Conservation (phyloP, 2,888 invertebrate genomes). For the Prosapia bicincta region DNA sequence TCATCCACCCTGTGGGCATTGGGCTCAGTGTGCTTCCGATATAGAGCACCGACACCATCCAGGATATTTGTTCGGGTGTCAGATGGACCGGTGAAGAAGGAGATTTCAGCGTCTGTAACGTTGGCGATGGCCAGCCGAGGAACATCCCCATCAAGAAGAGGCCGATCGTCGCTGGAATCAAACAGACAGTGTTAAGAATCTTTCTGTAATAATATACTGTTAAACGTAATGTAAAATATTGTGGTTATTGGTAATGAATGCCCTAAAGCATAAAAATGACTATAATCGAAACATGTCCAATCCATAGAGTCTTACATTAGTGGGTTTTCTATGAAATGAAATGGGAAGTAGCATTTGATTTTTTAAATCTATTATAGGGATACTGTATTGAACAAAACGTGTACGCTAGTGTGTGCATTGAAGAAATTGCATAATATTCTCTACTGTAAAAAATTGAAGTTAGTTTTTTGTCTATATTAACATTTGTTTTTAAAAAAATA, state of each 20-base stretch:
- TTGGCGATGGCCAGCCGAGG: slow-evolving; percentile 35
- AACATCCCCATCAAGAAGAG: slow-evolving; percentile 31
- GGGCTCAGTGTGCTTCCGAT: slow-evolving; percentile 32
- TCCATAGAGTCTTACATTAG: neutral
- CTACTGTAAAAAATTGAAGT: no score
- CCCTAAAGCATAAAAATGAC: neutral
- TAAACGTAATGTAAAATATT: neutral
- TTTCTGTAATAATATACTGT: neutral
- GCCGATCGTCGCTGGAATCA: slow-evolving; percentile 13
- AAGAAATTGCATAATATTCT: no score
- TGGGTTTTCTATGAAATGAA: no score
- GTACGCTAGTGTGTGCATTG: no score
- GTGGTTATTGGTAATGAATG: neutral
- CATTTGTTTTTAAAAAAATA: no score
- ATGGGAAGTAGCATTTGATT: no score
- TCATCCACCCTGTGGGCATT: slow-evolving; percentile 32
- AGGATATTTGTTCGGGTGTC: slow-evolving; percentile 26
- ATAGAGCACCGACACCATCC: slow-evolving; percentile 31
- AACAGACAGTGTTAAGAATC: neutral
- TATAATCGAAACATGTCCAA: neutral
- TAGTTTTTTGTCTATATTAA: no score
- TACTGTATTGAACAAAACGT: no score
- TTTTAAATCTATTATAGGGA: no score
- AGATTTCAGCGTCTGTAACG: slow-evolving; percentile 26
- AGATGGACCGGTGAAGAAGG: slow-evolving; percentile 24